Conservation (phyloP, 2,888 invertebrate species). For the Carcina quercana region DNA sequence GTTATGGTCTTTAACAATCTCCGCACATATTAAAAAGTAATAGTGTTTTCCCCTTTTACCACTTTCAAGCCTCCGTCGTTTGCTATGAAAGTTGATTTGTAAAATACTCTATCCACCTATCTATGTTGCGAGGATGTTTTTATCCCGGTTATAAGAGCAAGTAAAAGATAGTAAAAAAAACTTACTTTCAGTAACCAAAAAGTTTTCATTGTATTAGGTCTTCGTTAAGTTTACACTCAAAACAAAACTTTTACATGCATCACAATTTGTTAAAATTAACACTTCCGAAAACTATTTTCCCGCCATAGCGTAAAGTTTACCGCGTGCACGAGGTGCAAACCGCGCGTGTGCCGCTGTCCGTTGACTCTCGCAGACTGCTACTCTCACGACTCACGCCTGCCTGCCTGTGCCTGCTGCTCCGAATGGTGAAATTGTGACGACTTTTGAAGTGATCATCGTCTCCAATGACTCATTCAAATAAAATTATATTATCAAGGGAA, state of each 20-base stretch:
- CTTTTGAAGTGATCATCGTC: constrained; percentile 2
- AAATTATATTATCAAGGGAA: not conserved
- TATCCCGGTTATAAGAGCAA: too few relatives aligned
- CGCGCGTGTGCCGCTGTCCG: constrained; percentile 32
- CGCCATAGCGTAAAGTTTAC: constrained; percentile 58
- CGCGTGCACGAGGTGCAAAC: constrained; percentile 34
- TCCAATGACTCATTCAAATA: constrained; percentile 6
- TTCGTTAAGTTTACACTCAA: constrained; percentile 22
- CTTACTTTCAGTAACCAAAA: constrained; percentile 38
- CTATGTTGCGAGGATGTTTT: too few relatives aligned
- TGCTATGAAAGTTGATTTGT: too few relatives aligned
- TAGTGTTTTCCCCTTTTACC: too few relatives aligned
- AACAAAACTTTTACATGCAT: constrained; percentile 18
- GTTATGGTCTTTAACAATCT: too few relatives aligned
- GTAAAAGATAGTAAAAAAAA: too few relatives aligned
- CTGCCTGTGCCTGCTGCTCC: constrained; percentile 14
- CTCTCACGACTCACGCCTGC: constrained; percentile 11
- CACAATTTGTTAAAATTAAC: too few relatives aligned
- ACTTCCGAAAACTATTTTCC: constrained; percentile 32
- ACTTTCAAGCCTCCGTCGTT: too few relatives aligned
- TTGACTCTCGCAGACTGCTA: constrained; percentile 39
- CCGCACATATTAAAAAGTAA: too few relatives aligned
- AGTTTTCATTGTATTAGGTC: constrained; percentile 35
- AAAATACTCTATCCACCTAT: too few relatives aligned
- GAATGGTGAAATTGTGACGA: constrained; percentile 2